Evolutionary conservation across 92 coral and sea anemone species (phyloP), one percentile per base, ranked within the genome.

Genomic region (Heliopora coerulea): DNA sequence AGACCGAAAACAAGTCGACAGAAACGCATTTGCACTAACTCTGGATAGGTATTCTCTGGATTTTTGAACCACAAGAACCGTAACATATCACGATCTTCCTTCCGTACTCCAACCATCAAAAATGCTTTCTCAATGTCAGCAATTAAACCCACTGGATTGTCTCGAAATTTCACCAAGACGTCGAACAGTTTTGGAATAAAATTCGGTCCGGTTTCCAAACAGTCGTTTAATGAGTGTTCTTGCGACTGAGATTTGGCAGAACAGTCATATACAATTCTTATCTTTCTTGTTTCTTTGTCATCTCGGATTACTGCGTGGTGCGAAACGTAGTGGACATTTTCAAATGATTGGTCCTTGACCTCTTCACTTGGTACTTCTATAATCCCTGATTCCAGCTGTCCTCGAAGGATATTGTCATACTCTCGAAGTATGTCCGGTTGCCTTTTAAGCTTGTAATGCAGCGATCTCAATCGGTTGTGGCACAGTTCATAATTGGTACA

Each of bases 381-480:
- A 25, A 86, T 82, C 15, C 86, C 89, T 11, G 68, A 46, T 21
- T 60, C 76, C 13, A 78, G 72, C 78, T 86, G 90, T 9, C 81
- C 90, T 35, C 78, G 75, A 11, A 86, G 82, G 17, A 64, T 82
- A 56, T 57, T 74, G 59, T 78, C 62, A 56, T 86, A 86, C 46
- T 82, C 84, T 24, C 75, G 44, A 35, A 82, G 26, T 19, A 82
- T 80, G 19, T 83, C 76, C 23, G 87, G 85, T 65, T 83, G 67
- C 32, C 66, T 82, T 3, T 70, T 56, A 66, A 86, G 54, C 75
- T 68, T 80, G 68, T 79, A 48, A 35, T 80, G 84, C 26, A 84
- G 44, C 11, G 85, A 78, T 67, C 84, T 31, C 80, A n/a, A n/a
- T n/a, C n/a, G n/a, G n/a, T n/a, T n/a, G n/a, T n/a, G n/a, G n/a